A percentile compares a stretch with the other conserved stretches of the same genome.
These are phyloP conservation scores for Drosophila tripunctata DNA, from an alignment of 2,888 invertebrate species.

Conservation along the genomic window DNA sequence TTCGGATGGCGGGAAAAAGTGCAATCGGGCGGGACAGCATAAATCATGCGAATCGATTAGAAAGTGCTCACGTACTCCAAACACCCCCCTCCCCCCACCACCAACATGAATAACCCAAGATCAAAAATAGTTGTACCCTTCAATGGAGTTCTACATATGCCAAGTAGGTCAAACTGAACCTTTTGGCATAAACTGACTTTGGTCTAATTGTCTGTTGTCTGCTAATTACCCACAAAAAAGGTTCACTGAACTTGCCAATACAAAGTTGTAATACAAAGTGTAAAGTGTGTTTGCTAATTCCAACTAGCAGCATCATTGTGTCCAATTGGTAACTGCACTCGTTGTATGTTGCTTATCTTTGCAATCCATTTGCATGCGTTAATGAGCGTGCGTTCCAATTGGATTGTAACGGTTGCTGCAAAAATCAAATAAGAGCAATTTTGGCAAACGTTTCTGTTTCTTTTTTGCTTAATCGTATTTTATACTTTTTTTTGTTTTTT, in stretches of 20 bases:
- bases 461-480: too few relatives aligned
- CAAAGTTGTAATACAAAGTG: too few relatives aligned
- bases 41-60: constrained; percentile 43
- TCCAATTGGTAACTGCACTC: constrained; percentile 17
- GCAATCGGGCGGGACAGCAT: constrained; percentile 63
- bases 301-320: too few relatives aligned
- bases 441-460: constrained; percentile 33
- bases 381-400: constrained; percentile 26
- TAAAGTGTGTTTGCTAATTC: too few relatives aligned
- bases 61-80: constrained; percentile 16
- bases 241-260: constrained; percentile 9
- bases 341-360: neutral
- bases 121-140: too few relatives aligned
- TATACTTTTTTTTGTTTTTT: constrained; percentile 10
- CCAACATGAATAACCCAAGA: neutral
- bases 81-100: too few relatives aligned
- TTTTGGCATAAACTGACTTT: neutral
- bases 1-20: constrained; percentile 72
- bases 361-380: neutral
- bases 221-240: constrained; percentile 2
- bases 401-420: constrained; percentile 45
- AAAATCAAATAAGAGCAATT: constrained; percentile 41
- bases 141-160: too few relatives aligned
- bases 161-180: constrained; percentile 31
- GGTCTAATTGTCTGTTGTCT: neutral